Evolutionary conservation across 2,888 invertebrate genomes (phyloP).

Genomic region (Monopis laevigella): DNA sequence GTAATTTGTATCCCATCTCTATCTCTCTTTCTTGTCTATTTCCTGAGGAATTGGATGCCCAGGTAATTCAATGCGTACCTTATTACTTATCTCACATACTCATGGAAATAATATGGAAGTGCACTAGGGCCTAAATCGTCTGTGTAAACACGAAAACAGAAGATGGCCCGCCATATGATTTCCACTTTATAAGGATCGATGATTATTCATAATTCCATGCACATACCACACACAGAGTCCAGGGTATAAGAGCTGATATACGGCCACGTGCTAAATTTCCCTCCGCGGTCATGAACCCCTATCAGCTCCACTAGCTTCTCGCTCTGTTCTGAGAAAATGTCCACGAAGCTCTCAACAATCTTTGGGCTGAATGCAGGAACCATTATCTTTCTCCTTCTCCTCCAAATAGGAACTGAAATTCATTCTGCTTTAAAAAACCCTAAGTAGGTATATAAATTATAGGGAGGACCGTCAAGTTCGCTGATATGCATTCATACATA

Average conservation of each 20-base stretch:
- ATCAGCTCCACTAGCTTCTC: constrained; percentile 53
- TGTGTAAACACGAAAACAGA: too few relatives aligned
- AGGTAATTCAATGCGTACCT: not conserved
- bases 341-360: constrained; percentile 71
- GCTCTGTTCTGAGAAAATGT: constrained; percentile 70
- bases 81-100: not conserved
- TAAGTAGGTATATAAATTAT: too few relatives aligned
- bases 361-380: constrained; percentile 75
- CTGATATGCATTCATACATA: too few relatives aligned
- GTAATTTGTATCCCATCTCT: too few relatives aligned
- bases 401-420: constrained; percentile 64
- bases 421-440: too few relatives aligned
- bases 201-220: too few relatives aligned
- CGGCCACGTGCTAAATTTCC: constrained; percentile 58
- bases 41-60: not conserved
- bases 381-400: constrained; percentile 67
- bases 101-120: not conserved
- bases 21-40: not conserved
- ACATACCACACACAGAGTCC: constrained; percentile 71
- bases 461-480: too few relatives aligned
- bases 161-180: too few relatives aligned
- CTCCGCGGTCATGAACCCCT: constrained; percentile 22
- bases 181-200: too few relatives aligned
- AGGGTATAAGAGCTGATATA: constrained; percentile 65
- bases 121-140: too few relatives aligned